Evolutionary conservation across 2,888 invertebrate genomes (phyloP).

Genomic region (Ligdia adustata): DNA sequence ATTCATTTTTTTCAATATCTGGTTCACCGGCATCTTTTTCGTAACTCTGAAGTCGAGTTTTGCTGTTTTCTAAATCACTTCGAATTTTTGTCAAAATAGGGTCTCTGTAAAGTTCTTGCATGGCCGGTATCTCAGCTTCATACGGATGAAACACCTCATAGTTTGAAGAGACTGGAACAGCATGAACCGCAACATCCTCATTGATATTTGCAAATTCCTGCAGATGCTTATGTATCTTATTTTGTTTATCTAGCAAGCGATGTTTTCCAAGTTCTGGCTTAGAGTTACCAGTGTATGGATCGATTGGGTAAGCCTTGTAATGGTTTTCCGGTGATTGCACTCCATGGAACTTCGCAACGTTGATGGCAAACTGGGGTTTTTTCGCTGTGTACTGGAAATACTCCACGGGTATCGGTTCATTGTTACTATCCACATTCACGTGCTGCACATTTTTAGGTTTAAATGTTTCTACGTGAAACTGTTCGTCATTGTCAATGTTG

Average conservation of each 20-base stretch:
- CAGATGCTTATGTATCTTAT: slow-evolving; percentile 51
- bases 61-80: slow-evolving; percentile 59
- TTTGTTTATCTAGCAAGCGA: slow-evolving; percentile 53
- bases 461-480: slow-evolving; percentile 46
- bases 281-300: slow-evolving; percentile 55
- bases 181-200: slow-evolving; percentile 39
- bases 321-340: slow-evolving; percentile 64
- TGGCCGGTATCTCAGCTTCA: slow-evolving; percentile 64
- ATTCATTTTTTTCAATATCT: slow-evolving; percentile 62
- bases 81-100: slow-evolving; percentile 65
- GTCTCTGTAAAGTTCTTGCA: slow-evolving; percentile 66
- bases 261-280: slow-evolving; percentile 65
- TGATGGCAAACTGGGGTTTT: slow-evolving; percentile 71
- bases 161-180: slow-evolving; percentile 54
- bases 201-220: slow-evolving; percentile 57
- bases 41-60: slow-evolving; percentile 61
- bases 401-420: slow-evolving; percentile 52
- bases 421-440: slow-evolving; percentile 6
- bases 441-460: slow-evolving; percentile 29
- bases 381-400: slow-evolving; percentile 72
- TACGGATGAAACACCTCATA: slow-evolving; percentile 77
- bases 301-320: slow-evolving; percentile 63
- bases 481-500: slow-evolving; percentile 36
- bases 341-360: slow-evolving; percentile 69
- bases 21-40: slow-evolving; percentile 65